A percentile compares a stretch with the other conserved stretches of the same genome.
Evolutionary conservation across 1,140 invertebrate genomes (phyloP).

Genomic region (Penaeus chinensis): DNA sequence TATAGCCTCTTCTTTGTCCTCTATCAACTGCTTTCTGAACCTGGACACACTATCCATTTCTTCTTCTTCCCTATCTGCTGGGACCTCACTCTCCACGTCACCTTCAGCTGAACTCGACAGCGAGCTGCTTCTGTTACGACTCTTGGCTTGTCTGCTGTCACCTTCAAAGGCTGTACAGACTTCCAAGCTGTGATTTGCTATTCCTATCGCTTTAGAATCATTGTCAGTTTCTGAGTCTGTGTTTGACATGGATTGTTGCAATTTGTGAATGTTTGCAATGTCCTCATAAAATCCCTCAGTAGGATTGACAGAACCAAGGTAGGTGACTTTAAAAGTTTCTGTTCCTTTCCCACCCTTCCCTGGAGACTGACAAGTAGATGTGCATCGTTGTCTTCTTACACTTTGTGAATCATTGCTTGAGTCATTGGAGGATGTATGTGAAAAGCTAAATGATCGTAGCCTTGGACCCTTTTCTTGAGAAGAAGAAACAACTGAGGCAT

Average conservation of each 20-base stretch:
- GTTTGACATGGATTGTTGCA: slow-evolving; percentile 23
- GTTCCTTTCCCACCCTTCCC: slow-evolving; percentile 21
- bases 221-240: slow-evolving; percentile 53
- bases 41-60: neutral
- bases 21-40: neutral
- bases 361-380: slow-evolving; percentile 51
- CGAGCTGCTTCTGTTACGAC: slow-evolving; percentile 38
- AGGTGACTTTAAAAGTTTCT: slow-evolving; percentile 20
- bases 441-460: slow-evolving; percentile 47
- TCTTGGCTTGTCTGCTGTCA: slow-evolving; percentile 7
- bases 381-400: slow-evolving; percentile 51
- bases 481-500: slow-evolving; percentile 58
- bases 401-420: slow-evolving; percentile 55
- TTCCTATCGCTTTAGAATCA: slow-evolving; percentile 13
- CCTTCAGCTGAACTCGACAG: slow-evolving; percentile 56
- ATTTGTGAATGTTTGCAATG: slow-evolving; percentile 15
- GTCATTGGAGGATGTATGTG: slow-evolving; percentile 58
- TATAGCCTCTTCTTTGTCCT: slow-evolving; percentile 46
- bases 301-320: slow-evolving; percentile 29
- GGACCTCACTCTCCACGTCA: slow-evolving; percentile 47
- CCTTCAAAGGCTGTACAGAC: slow-evolving; percentile 10
- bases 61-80: slow-evolving; percentile 31
- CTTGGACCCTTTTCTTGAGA: slow-evolving; percentile 48
- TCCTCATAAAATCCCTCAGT: slow-evolving; percentile 37
- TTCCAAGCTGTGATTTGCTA: slow-evolving; percentile 29